phyloP scores from a whole-genome alignment of 1,140 invertebrate genomes.

The Cotesia chilonis region DNA sequence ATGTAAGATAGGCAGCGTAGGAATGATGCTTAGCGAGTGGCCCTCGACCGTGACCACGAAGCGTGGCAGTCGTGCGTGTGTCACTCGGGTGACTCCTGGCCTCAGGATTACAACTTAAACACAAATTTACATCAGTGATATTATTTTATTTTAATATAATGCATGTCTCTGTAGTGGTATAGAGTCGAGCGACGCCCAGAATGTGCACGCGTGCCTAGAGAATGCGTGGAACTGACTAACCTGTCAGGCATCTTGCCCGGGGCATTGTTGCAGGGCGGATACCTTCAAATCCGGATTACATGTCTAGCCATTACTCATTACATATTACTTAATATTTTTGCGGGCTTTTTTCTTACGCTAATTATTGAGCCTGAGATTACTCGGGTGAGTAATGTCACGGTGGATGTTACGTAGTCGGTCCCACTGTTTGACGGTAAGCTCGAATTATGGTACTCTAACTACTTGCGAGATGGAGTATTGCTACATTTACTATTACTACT shows the following conservation, averaged over 20 bases:
- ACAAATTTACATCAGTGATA: neutral
- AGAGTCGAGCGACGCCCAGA: constrained; percentile 51
- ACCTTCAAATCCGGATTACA: constrained; percentile 5
- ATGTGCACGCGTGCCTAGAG: constrained; percentile 56
- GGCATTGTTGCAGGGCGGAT: constrained; percentile 1
- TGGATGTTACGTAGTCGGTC: no score
- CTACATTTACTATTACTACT: no score
- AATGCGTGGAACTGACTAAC: no score
- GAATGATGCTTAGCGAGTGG: constrained; percentile 43
- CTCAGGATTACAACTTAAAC: neutral
- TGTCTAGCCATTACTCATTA: neutral
- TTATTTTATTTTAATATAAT: neutral
- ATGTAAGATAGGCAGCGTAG: no score
- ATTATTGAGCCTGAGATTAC: no score
- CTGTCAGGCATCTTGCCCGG: constrained; percentile 20
- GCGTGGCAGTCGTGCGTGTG: constrained; percentile 61
- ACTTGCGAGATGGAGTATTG: no score
- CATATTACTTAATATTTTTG: no score
- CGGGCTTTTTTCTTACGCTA: no score
- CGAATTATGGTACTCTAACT: no score
- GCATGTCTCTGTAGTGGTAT: constrained; percentile 23
- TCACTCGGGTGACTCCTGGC: constrained; percentile 60
- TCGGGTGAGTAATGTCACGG: no score
- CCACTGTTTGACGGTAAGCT: no score
- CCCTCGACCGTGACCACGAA: constrained; percentile 13